These are phyloP conservation scores for Bicyclus anynana DNA, from an alignment of 1,140 invertebrate species.

Conservation along the genomic window DNA sequence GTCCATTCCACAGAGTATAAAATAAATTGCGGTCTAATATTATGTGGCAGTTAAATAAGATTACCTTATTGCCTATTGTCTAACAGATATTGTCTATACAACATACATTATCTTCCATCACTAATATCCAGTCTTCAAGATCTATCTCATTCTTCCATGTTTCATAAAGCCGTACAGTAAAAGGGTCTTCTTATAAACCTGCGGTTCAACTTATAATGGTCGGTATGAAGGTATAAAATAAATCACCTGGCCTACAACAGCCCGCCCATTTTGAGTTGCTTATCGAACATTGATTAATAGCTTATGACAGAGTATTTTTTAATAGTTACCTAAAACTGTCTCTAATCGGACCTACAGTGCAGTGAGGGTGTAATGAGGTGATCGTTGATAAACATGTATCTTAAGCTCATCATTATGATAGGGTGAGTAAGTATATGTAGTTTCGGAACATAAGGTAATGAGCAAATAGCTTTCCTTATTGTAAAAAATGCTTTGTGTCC, in stretches of 20 bases:
- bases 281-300: conserved; percentile 74
- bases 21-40: conserved; percentile 5
- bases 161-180: conserved; percentile 3
- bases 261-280: conserved; percentile 59
- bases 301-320: conserved; percentile 64
- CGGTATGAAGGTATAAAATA: conserved; percentile 25
- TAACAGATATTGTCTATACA: conserved; percentile 44
- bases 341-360: conserved; percentile 30
- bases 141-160: conserved; percentile 3
- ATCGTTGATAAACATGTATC: conserved; percentile 1
- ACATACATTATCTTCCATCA: conserved; percentile 23
- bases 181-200: conserved; percentile 3
- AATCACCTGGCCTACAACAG: conserved; percentile 60
- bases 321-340: conserved; percentile 62
- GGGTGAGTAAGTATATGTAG: no score
- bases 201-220: conserved; percentile 30
- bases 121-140: conserved; percentile 22
- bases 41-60: conserved; percentile 11
- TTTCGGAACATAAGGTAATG: no score
- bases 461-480: no score
- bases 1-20: not conserved
- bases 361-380: conserved; percentile 14
- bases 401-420: no score
- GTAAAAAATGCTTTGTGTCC: no score
- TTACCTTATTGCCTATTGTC: conserved; percentile 45